A percentile compares a stretch with the other conserved stretches of the same genome.
Evolutionary conservation across 1,140 invertebrate species (phyloP).

Genomic region (Plodia interpunctella): DNA sequence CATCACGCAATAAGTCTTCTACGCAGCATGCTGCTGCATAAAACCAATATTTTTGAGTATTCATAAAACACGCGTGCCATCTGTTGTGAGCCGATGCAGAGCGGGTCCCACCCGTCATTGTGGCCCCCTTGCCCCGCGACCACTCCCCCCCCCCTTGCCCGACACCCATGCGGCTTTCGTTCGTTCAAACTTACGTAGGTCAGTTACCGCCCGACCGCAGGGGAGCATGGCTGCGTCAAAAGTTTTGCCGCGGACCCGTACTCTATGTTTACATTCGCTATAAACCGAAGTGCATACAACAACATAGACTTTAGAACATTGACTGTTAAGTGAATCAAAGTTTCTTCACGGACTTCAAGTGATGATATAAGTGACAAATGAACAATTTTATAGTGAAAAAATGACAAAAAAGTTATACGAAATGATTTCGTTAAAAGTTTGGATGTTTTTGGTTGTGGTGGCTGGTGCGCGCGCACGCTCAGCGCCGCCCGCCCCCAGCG

Average conservation of each 20-base stretch:
- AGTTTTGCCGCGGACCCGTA: conserved; percentile 68
- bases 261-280: conserved; percentile 70
- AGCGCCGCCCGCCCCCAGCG: conserved; percentile 78
- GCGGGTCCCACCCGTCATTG: conserved; percentile 62
- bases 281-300: conserved; percentile 52
- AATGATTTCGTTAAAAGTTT: conserved; percentile 74
- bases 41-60: conserved; percentile 70
- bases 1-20: conserved; percentile 72
- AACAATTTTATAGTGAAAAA: conserved; percentile 60
- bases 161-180: conserved; percentile 73
- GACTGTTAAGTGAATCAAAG: conserved; percentile 52
- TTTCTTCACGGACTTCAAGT: conserved; percentile 43
- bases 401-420: conserved; percentile 64
- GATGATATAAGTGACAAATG: conserved; percentile 60
- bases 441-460: conserved; percentile 65
- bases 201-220: conserved; percentile 77
- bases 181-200: conserved; percentile 77
- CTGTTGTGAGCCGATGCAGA: conserved; percentile 72
- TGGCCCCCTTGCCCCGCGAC: conserved; percentile 42
- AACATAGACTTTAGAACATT: conserved; percentile 49
- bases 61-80: conserved; percentile 73
- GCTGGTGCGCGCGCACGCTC: conserved; percentile 64
- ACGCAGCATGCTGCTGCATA: conserved; percentile 35
- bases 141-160: conserved; percentile 39
- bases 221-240: conserved; percentile 75